phyloP scores from a whole-genome alignment of 2,888 invertebrate genomes.

The Rotaria macrura region DNA sequence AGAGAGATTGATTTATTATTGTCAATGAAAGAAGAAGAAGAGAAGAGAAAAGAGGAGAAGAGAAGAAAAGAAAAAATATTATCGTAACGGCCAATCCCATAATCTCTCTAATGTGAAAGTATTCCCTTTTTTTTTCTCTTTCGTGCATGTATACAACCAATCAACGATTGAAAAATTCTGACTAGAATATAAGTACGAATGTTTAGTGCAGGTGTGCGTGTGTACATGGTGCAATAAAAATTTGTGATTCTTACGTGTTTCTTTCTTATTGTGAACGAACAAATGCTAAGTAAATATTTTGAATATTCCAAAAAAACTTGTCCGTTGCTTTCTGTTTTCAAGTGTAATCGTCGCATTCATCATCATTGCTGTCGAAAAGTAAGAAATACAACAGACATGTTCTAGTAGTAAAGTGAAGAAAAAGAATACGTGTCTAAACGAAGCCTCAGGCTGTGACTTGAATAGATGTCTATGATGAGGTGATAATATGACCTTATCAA shows the following conservation, averaged over 20 bases:
- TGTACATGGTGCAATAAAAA: neutral
- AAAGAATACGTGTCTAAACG: neutral
- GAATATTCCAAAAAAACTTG: neutral
- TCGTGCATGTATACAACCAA: neutral
- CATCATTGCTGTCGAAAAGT: neutral
- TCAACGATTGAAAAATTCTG: neutral
- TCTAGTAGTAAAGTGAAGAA: neutral
- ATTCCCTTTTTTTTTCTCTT: neutral
- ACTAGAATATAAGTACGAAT: neutral
- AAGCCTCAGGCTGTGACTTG: neutral
- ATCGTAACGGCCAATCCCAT: neutral
- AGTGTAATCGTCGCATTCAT: neutral
- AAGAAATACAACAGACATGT: neutral
- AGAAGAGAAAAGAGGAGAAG: neutral
- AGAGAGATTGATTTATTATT: neutral
- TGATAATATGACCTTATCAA: neutral
- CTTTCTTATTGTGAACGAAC: neutral
- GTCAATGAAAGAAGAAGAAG: too few relatives aligned
- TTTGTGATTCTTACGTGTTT: neutral
- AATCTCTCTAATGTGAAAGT: neutral
- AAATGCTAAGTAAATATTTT: neutral
- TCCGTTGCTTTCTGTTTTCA: neutral
- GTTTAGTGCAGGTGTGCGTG: too few relatives aligned
- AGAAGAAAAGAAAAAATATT: slow-evolving; percentile 1
- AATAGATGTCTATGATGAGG: neutral